These are phyloP conservation scores for Oncopodura yosiiana DNA, from an alignment of 1,140 invertebrate species.

Conservation along the genomic window DNA sequence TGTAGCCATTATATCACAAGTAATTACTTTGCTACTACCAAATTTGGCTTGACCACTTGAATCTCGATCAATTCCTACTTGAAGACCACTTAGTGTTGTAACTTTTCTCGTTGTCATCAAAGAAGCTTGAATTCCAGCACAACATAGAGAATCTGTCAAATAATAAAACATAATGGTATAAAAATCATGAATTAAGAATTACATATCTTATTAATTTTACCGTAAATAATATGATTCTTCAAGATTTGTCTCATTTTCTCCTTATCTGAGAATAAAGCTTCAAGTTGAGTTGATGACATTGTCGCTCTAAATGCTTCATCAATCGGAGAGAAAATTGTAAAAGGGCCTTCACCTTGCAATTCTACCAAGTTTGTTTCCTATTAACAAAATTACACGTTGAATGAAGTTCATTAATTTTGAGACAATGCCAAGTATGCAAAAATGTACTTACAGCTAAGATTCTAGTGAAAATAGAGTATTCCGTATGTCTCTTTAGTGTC, in stretches of 20 bases:
- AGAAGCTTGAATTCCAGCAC: conserved; percentile 47
- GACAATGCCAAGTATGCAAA: too few relatives aligned
- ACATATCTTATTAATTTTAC: conserved; percentile 29
- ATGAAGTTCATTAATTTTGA: too few relatives aligned
- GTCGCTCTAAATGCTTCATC: conserved; percentile 42
- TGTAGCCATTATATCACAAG: conserved; percentile 49
- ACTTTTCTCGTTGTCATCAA: conserved; percentile 46
- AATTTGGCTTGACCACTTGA: conserved; percentile 45
- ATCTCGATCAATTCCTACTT: conserved; percentile 42
- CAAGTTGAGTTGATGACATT: conserved; percentile 40
- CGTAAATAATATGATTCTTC: conserved; percentile 45
- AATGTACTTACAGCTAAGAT: conserved; percentile 39
- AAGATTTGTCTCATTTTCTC: conserved; percentile 42
- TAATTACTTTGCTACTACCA: conserved; percentile 46
- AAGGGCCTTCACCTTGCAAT: conserved; percentile 39
- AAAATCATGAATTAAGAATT: neutral
- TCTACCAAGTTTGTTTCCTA: conserved; percentile 42
- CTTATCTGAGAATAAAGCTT: conserved; percentile 41
- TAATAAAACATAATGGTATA: neutral
- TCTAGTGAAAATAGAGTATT: conserved; percentile 42
- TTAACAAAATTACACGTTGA: neutral
- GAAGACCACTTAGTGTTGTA: conserved; percentile 41
- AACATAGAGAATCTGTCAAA: conserved; percentile 49
- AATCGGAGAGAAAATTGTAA: conserved; percentile 44
- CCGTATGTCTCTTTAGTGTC: conserved; percentile 40